Percentiles rank a stretch among this genome's conserved stretches.
Conservation (phyloP, 2,888 invertebrate genomes). For the Nebria salina region DNA sequence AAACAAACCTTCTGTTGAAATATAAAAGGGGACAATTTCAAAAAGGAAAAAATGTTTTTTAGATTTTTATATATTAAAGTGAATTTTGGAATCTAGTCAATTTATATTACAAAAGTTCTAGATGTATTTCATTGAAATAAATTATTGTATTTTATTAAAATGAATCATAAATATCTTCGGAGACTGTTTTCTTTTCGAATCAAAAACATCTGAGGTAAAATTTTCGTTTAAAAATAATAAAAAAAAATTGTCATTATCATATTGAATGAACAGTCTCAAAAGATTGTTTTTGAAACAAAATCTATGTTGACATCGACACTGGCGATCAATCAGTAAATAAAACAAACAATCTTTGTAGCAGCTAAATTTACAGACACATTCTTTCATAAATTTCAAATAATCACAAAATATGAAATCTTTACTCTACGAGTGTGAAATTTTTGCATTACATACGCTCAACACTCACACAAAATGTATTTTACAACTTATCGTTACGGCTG, state of each 20-base stretch:
- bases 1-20: conserved; percentile 14
- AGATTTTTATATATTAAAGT: conserved; percentile 41
- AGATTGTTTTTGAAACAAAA: conserved; percentile 24
- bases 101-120: conserved; percentile 43
- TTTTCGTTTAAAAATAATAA: conserved; percentile 21
- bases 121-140: conserved; percentile 36
- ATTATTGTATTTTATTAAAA: conserved; percentile 30
- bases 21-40: conserved; percentile 35
- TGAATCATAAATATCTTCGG: conserved; percentile 32
- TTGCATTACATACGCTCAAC: conserved; percentile 26
- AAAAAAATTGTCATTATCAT: conserved; percentile 19
- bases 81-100: conserved; percentile 40
- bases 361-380: conserved; percentile 41
- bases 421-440: conserved; percentile 27
- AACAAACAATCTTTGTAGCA: conserved; percentile 25
- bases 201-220: neutral
- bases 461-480: conserved; percentile 36
- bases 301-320: conserved; percentile 26
- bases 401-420: conserved; percentile 27
- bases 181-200: conserved; percentile 24
- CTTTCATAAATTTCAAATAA: conserved; percentile 23
- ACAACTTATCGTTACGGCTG: conserved; percentile 32
- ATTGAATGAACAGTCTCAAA: conserved; percentile 33
- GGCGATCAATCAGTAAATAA: conserved; percentile 25
- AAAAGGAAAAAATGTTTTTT: conserved; percentile 31